phyloP scores from a whole-genome alignment of 2,797 vertebrate genomes.

The Luscinia megarhynchos region DNA sequence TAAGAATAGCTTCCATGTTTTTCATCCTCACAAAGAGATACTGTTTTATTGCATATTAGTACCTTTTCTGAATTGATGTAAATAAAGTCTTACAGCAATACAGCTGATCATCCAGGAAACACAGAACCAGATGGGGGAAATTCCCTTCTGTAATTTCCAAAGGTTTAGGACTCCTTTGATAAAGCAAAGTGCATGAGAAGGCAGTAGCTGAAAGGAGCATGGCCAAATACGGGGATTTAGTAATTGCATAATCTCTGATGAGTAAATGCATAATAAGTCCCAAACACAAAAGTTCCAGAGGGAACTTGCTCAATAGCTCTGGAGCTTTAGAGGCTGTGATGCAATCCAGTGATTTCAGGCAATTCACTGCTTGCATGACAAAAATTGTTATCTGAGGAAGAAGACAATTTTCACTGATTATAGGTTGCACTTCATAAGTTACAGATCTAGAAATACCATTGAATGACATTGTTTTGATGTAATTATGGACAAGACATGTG shows the following conservation, averaged over 20 bases:
- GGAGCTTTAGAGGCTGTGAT: background rate
- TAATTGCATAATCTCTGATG: background rate
- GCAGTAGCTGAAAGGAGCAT: background rate
- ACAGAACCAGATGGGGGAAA: background rate
- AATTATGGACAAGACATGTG: background rate
- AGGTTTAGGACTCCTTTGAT: background rate
- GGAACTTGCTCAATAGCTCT: background rate
- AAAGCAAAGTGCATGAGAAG: background rate
- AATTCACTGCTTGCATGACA: background rate
- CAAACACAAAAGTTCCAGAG: background rate
- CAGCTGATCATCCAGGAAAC: conserved; percentile 5
- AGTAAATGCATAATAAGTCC: background rate
- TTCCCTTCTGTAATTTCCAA: conserved; percentile 36
- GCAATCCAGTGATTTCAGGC: background rate
- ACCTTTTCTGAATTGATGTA: background rate
- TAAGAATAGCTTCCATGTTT: background rate
- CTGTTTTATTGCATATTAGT: background rate
- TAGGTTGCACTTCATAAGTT: fast-evolving
- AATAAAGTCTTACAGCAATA: background rate
- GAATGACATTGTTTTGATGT: background rate
- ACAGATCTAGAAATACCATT: background rate
- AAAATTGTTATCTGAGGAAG: background rate
- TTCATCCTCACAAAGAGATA: background rate
- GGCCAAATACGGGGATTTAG: background rate
- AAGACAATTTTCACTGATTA: conserved; percentile 5